A percentile compares a stretch with the other conserved stretches of the same genome.
phyloP scores from a whole-genome alignment of 2,888 invertebrate species.

The Tolmerus cingulatus region DNA sequence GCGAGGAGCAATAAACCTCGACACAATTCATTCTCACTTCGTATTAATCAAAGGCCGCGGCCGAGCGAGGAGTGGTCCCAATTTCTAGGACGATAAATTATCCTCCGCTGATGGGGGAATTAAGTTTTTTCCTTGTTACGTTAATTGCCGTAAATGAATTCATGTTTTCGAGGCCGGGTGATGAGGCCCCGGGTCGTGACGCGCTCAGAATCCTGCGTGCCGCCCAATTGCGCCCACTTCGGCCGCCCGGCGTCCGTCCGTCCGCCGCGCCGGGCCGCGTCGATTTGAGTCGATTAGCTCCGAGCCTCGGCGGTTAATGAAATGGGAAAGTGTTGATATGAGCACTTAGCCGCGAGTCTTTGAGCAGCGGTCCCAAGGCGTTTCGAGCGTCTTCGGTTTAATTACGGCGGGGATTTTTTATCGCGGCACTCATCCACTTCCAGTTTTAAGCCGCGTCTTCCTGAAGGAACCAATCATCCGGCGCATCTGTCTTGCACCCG shows the following conservation, averaged over 20 bases:
- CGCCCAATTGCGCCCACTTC: not conserved
- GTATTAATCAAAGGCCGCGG: slow-evolving; percentile 29
- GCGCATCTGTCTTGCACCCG: slow-evolving; percentile 27
- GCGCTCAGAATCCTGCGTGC: not conserved
- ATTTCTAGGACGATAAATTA: slow-evolving; percentile 43
- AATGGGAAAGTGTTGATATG: slow-evolving; percentile 43
- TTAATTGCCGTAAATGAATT: slow-evolving; percentile 43
- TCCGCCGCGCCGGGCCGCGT: not conserved
- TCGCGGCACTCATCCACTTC: slow-evolving; percentile 1
- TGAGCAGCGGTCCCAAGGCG: not conserved
- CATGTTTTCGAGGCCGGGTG: slow-evolving; percentile 37
- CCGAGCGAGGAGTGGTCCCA: slow-evolving; percentile 25
- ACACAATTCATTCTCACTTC: slow-evolving; percentile 40
- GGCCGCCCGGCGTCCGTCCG: not conserved
- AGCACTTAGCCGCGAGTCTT: slow-evolving; percentile 23
- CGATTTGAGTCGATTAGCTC: slow-evolving; percentile 36
- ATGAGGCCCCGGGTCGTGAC: slow-evolving; percentile 1
- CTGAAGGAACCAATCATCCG: not conserved
- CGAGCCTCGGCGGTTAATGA: slow-evolving; percentile 30
- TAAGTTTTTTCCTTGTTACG: slow-evolving; percentile 43
- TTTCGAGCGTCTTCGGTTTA: slow-evolving; percentile 14
- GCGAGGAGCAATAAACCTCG: slow-evolving; percentile 19
- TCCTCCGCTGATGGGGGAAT: slow-evolving; percentile 33
- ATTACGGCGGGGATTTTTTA: slow-evolving; percentile 33
- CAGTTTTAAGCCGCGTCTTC: not conserved